Conservation (phyloP, 2,797 vertebrate genomes). For the Merluccius polli region DNA sequence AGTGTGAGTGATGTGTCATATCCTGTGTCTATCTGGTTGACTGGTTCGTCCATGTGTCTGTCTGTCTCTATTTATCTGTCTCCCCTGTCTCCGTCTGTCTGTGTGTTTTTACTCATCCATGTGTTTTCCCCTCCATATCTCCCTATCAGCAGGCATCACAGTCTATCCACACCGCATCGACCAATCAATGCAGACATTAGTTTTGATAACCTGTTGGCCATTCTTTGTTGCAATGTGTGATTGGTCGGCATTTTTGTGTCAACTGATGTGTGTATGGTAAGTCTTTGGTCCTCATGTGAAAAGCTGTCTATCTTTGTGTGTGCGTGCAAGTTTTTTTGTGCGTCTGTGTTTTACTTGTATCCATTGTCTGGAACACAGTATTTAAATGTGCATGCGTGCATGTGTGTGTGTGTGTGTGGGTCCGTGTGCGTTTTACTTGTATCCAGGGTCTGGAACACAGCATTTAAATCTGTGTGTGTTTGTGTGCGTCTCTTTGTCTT, state of each 20-base stretch:
- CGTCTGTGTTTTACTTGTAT: not conserved
- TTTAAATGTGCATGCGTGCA: not conserved
- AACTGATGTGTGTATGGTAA: not conserved
- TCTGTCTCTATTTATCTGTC: not conserved
- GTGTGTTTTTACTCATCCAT: not conserved
- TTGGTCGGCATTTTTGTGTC: not conserved
- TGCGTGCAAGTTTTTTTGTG: too few relatives aligned
- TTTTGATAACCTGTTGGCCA: not conserved
- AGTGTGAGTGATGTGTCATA: slow-evolving; percentile 40
- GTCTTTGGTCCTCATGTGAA: not conserved
- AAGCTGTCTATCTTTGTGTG: not conserved
- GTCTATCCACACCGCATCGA: not conserved
- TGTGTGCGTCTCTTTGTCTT: not conserved
- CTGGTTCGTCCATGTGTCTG: not conserved
- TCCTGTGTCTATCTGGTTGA: slow-evolving; percentile 33
- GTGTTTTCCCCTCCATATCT: not conserved
- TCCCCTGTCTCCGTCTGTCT: not conserved
- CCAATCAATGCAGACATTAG: slow-evolving; percentile 3
- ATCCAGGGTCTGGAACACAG: slow-evolving; percentile 22
- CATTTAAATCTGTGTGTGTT: slow-evolving; percentile 17
- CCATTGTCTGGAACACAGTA: not conserved
- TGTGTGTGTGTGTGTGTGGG: not conserved
- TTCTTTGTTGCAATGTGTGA: not conserved
- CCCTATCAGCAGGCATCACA: not conserved
- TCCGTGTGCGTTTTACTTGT: slow-evolving; percentile 24